Conservation (phyloP, 2,113 vertebrate genomes). For the Hystrix brachyura region DNA sequence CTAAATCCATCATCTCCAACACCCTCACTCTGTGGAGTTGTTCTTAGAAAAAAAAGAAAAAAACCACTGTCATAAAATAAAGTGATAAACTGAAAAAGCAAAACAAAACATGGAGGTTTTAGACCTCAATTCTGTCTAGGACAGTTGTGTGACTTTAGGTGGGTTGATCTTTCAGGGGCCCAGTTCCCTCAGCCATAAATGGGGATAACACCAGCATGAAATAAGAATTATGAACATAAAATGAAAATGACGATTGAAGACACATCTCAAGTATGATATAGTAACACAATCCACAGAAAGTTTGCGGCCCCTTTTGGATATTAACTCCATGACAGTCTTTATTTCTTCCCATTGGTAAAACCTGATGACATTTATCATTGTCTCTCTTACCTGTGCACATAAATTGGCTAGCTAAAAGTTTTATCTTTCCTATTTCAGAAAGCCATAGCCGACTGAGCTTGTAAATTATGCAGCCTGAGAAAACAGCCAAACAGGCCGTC, state of each 20-base stretch:
- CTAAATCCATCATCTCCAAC: neutral
- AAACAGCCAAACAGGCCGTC: constrained; percentile 1
- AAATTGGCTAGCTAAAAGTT: neutral
- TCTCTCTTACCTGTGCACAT: neutral
- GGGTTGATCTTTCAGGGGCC: neutral
- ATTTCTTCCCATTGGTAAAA: neutral
- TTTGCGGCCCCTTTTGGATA: neutral
- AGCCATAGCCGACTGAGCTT: neutral
- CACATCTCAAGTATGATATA: neutral
- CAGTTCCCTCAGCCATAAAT: neutral
- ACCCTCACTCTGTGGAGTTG: neutral
- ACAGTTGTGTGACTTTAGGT: neutral
- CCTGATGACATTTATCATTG: neutral
- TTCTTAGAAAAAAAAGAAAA: constrained; percentile 26
- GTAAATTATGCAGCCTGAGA: neutral
- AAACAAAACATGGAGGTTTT: neutral
- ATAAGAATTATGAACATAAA: neutral
- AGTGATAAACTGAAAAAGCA: neutral
- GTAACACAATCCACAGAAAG: neutral
- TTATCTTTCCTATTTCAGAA: neutral
- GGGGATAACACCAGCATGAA: neutral
- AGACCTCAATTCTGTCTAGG: neutral
- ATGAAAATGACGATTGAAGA: neutral
- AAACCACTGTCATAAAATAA: neutral
- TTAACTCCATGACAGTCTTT: neutral